Evolutionary conservation across 2,113 vertebrate genomes (phyloP).

Genomic region (Brienomyrus brachyistius): DNA sequence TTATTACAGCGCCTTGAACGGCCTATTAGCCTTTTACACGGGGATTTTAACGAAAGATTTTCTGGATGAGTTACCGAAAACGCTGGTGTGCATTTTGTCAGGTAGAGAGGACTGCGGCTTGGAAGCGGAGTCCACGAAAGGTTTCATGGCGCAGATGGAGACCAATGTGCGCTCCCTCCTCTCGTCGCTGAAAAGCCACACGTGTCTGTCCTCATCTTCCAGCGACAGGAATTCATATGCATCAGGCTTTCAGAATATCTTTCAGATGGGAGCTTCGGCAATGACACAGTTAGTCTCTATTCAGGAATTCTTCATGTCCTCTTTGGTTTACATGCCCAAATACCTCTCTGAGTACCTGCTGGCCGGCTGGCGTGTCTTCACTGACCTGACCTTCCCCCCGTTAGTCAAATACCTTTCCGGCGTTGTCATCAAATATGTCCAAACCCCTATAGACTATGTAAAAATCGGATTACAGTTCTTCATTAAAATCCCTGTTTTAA

Average conservation of each 20-base stretch:
- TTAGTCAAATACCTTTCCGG: slow-evolving; percentile 37
- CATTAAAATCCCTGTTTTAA: slow-evolving; percentile 46
- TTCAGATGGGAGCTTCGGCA: slow-evolving; percentile 18
- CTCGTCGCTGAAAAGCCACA: slow-evolving; percentile 43
- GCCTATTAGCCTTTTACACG: slow-evolving; percentile 35
- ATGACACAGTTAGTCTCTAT: slow-evolving; percentile 12
- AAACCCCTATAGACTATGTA: slow-evolving; percentile 49
- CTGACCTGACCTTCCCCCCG: slow-evolving; percentile 39
- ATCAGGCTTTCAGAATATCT: slow-evolving; percentile 27
- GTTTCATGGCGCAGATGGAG: slow-evolving; percentile 36
- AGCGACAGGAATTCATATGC: slow-evolving; percentile 4
- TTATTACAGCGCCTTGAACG: slow-evolving; percentile 38
- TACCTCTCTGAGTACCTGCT: slow-evolving; percentile 40
- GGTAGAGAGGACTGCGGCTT: slow-evolving; percentile 51
- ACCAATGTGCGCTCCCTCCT: slow-evolving; percentile 38
- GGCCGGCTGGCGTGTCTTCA: slow-evolving; percentile 28
- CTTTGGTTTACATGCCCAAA: slow-evolving; percentile 36
- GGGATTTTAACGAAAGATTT: slow-evolving; percentile 38
- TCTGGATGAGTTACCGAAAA: slow-evolving; percentile 45
- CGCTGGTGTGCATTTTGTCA: slow-evolving; percentile 51
- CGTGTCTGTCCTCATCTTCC: slow-evolving; percentile 29
- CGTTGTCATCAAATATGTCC: slow-evolving; percentile 33
- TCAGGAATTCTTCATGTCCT: slow-evolving; percentile 38
- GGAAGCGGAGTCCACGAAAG: slow-evolving; percentile 48
- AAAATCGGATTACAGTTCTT: slow-evolving; percentile 56